Conservation (phyloP, 1,140 invertebrate genomes). For the Magallana angulata region DNA sequence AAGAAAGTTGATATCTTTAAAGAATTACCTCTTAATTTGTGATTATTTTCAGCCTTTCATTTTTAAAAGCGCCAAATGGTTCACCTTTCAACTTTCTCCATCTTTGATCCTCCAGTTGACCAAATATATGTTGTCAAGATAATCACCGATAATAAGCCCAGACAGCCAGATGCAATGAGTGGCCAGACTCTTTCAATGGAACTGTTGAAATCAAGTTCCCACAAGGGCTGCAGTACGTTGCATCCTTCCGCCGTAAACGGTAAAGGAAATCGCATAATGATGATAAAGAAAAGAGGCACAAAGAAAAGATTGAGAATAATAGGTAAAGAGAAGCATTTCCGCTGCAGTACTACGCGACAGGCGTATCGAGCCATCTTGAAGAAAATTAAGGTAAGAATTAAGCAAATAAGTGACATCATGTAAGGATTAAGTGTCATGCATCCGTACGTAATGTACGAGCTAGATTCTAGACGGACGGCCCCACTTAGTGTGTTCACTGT, state of each 20-base stretch:
- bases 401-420: slow-evolving; percentile 2
- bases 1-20: not conserved
- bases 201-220: not conserved
- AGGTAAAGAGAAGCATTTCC: slow-evolving; percentile 4
- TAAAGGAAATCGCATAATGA: slow-evolving; percentile 5
- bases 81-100: slow-evolving; percentile 28
- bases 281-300: not conserved
- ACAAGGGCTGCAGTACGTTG: slow-evolving; percentile 17
- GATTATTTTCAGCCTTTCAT: not conserved
- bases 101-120: slow-evolving; percentile 84
- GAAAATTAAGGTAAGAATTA: slow-evolving; percentile 20
- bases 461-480: not conserved
- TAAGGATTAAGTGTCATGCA: slow-evolving; percentile 13
- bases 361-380: slow-evolving; percentile 19
- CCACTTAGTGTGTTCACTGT: slow-evolving; percentile 7
- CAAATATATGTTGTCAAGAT: slow-evolving; percentile 98
- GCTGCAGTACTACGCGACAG: slow-evolving; percentile 2
- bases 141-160: slow-evolving; percentile 96
- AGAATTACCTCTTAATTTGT: not conserved
- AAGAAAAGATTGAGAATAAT: not conserved
- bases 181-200: slow-evolving; percentile 31
- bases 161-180: slow-evolving; percentile 59
- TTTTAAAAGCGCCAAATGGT: no score
- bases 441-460: slow-evolving; percentile 1
- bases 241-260: slow-evolving; percentile 6